Conservation (phyloP, 2,888 invertebrate genomes). For the Helleia helle region DNA sequence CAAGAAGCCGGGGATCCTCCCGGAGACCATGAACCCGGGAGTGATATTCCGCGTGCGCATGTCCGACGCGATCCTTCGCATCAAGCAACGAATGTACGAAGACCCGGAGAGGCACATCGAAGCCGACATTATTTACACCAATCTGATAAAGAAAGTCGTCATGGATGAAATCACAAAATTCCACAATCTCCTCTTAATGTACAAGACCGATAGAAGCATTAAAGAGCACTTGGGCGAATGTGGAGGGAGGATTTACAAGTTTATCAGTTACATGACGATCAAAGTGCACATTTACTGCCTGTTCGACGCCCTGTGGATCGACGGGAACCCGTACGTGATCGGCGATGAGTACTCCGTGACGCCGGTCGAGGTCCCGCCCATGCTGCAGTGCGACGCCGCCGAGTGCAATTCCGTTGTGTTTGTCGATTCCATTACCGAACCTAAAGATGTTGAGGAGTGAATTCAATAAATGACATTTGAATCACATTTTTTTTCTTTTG, state of each 20-base stretch:
- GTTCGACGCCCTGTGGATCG: slow-evolving; percentile 63
- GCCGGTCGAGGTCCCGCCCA: slow-evolving; percentile 56
- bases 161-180: slow-evolving; percentile 65
- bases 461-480: slow-evolving; percentile 6
- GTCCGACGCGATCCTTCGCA: slow-evolving; percentile 60
- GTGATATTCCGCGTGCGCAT: slow-evolving; percentile 61
- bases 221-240: slow-evolving; percentile 65
- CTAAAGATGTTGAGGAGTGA: slow-evolving; percentile 56
- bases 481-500: no score
- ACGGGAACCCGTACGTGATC: slow-evolving; percentile 63
- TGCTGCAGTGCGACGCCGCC: slow-evolving; percentile 60
- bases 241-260: slow-evolving; percentile 61
- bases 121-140: slow-evolving; percentile 62
- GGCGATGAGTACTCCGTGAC: slow-evolving; percentile 65
- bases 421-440: slow-evolving; percentile 61
- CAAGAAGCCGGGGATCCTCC: slow-evolving; percentile 50
- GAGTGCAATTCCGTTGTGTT: slow-evolving; percentile 62
- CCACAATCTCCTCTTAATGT: slow-evolving; percentile 57
- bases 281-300: slow-evolving; percentile 64
- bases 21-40: slow-evolving; percentile 63
- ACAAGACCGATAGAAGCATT: slow-evolving; percentile 59
- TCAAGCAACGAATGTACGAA: slow-evolving; percentile 64
- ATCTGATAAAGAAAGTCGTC: slow-evolving; percentile 59
- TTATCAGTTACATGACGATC: slow-evolving; percentile 64
- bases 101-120: slow-evolving; percentile 61